These are phyloP conservation scores for Peucedramus taeniatus DNA, from an alignment of 2,113 vertebrate species.

Conservation along the genomic window DNA sequence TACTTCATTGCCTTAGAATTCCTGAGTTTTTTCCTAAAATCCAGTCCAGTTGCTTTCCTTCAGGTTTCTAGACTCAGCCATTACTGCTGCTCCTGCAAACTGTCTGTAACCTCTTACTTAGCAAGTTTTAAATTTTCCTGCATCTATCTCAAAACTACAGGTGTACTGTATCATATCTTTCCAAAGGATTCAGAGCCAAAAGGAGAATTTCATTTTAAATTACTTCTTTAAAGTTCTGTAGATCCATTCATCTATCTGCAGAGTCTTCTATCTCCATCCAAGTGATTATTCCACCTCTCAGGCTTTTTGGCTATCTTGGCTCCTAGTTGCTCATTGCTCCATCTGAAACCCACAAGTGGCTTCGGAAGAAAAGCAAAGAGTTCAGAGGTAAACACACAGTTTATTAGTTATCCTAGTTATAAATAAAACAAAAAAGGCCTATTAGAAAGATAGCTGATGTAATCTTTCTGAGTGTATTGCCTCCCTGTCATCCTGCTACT, in stretches of 20 bases:
- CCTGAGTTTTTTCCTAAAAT: slow-evolving; percentile 2
- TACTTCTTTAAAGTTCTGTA: not conserved
- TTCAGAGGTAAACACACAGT: not conserved
- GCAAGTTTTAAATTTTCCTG: slow-evolving; percentile 6
- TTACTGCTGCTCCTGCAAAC: not conserved
- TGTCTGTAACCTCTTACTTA: not conserved
- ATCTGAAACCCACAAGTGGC: not conserved
- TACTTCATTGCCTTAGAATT: not conserved
- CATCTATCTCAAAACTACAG: slow-evolving; percentile 16
- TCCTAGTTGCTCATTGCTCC: not conserved
- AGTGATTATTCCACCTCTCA: not conserved
- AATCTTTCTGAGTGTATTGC: not conserved
- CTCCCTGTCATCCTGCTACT: not conserved
- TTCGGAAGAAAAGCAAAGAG: not conserved
- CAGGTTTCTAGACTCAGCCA: not conserved
- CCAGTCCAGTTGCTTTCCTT: not conserved
- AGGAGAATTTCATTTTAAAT: not conserved
- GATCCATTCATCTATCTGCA: not conserved
- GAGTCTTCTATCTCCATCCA: not conserved
- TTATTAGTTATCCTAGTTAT: not conserved
- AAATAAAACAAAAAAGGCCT: not conserved
- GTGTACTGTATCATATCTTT: not conserved
- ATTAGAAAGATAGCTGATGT: not conserved
- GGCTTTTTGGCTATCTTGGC: not conserved
- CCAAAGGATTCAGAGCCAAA: not conserved